Conservation (phyloP, 2,113 vertebrate genomes). For the Pollimyrus isidori region DNA sequence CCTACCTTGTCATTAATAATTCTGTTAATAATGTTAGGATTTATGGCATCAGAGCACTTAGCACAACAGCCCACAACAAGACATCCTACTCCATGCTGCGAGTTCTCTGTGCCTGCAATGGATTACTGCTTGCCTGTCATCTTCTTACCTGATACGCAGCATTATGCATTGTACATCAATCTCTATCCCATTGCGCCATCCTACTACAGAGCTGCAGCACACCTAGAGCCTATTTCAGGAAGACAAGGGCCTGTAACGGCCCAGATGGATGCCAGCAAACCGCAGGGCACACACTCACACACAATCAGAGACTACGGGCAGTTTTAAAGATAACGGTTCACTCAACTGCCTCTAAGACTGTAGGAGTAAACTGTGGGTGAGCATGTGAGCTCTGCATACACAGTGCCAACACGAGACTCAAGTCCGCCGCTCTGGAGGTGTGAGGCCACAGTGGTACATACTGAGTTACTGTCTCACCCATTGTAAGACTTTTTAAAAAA, state of each 20-base stretch:
- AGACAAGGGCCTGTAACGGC: background rate
- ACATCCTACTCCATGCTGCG: background rate
- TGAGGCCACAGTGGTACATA: background rate
- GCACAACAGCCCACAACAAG: background rate
- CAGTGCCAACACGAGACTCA: background rate
- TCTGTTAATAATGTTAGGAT: background rate
- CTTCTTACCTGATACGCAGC: background rate
- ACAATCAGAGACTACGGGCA: background rate
- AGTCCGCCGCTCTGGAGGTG: background rate
- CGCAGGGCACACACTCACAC: background rate
- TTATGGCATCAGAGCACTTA: conserved; percentile 6
- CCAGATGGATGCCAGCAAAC: background rate
- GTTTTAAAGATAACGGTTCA: background rate
- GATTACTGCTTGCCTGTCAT: background rate
- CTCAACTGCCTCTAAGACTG: background rate
- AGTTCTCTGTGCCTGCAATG: background rate
- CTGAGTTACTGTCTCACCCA: background rate
- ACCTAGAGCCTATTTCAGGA: background rate
- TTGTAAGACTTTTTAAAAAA: background rate
- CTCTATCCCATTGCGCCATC: background rate
- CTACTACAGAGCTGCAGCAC: background rate
- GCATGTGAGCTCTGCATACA: background rate
- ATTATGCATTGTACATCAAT: background rate
- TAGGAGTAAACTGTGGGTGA: background rate
- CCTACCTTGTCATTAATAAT: conserved; percentile 2